Evolutionary conservation across 2,113 vertebrate species (phyloP).

Genomic region (Clarias batrachus): DNA sequence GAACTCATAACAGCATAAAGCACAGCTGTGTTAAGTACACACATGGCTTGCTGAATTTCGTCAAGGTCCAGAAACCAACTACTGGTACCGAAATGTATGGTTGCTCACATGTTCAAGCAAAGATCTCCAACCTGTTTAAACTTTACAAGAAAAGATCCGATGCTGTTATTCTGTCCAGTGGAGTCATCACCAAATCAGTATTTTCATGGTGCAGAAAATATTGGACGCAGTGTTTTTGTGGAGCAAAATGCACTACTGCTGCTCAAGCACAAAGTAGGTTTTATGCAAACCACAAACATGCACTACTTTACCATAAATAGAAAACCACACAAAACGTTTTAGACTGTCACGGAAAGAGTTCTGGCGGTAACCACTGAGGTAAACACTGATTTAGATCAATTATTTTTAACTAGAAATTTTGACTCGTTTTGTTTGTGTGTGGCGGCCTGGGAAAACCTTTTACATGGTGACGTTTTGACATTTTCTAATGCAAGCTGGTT

Average conservation of each 20-base stretch:
- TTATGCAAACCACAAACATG: not conserved
- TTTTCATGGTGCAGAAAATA: not conserved
- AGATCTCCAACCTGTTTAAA: not conserved
- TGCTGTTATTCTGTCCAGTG: not conserved
- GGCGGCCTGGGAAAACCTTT: not conserved
- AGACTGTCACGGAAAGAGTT: not conserved
- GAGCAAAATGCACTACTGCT: not conserved
- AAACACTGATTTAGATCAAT: not conserved
- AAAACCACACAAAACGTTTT: not conserved
- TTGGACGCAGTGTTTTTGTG: not conserved
- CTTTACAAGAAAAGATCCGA: not conserved
- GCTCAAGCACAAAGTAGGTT: not conserved
- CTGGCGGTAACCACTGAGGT: not conserved
- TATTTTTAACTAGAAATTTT: not conserved
- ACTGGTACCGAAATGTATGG: not conserved
- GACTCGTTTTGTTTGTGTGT: not conserved
- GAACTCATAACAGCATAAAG: too few relatives aligned
- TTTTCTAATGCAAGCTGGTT: not conserved
- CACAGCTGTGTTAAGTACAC: too few relatives aligned
- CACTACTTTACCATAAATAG: not conserved
- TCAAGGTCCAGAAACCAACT: not conserved
- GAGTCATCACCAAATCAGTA: not conserved
- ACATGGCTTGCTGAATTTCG: too few relatives aligned
- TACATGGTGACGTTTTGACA: not conserved
- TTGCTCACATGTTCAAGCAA: not conserved